These are phyloP conservation scores for Musca domestica DNA, from an alignment of 1,140 invertebrate genomes.

Conservation along the genomic window DNA sequence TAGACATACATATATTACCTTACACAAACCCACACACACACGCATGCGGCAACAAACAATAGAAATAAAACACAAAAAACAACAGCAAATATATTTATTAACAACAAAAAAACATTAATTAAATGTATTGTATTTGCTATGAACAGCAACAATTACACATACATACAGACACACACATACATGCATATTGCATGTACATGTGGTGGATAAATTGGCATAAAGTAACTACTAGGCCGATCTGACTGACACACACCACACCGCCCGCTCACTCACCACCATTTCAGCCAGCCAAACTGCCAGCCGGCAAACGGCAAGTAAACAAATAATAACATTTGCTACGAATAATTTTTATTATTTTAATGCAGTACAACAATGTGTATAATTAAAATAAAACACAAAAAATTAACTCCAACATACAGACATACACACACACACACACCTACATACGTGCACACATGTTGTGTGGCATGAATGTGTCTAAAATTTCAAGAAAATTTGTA, in stretches of 20 bases:
- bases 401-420: background rate
- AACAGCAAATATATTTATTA: constrained; percentile 17
- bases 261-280: no score
- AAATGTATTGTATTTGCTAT: constrained; percentile 22
- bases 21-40: background rate
- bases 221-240: background rate
- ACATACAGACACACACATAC: constrained; percentile 3
- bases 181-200: no score
- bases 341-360: constrained; percentile 21
- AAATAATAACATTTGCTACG: constrained; percentile 15
- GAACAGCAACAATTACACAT: background rate
- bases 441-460: background rate
- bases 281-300: no score
- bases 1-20: constrained; percentile 8
- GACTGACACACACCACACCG: no score
- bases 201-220: no score
- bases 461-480: background rate
- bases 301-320: background rate
- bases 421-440: background rate
- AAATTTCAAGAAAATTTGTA: background rate
- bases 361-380: constrained; percentile 17
- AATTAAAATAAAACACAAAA: constrained; percentile 21
- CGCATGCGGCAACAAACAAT: background rate
- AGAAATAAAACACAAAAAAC: background rate
- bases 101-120: background rate